Percentiles rank a stretch among this genome's conserved stretches.
Evolutionary conservation across 2,888 invertebrate species (phyloP).

Genomic region (Baronia brevicornis): DNA sequence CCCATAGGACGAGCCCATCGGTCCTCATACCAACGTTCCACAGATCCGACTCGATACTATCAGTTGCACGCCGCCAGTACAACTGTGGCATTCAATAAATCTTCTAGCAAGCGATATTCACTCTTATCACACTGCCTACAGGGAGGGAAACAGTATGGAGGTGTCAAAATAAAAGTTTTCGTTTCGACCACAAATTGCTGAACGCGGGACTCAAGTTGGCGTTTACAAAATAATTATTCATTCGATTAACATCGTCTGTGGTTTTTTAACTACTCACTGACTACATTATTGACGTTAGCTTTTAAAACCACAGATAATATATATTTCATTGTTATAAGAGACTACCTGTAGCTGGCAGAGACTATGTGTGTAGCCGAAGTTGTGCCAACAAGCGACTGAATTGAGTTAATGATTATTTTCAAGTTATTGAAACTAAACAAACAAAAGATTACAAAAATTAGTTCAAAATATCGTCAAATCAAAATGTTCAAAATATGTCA

Average conservation of each 20-base stretch:
- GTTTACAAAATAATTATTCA: slow-evolving; percentile 26
- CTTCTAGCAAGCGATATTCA: slow-evolving; percentile 15
- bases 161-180: slow-evolving; percentile 19
- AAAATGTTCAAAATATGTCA: too few species aligned
- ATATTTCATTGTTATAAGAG: slow-evolving; percentile 4
- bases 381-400: background rate
- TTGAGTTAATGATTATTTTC: background rate
- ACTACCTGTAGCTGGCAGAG: background rate
- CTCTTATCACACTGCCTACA: slow-evolving; percentile 10
- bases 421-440: too few species aligned
- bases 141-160: slow-evolving; percentile 12
- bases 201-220: slow-evolving; percentile 17
- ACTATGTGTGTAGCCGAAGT: background rate
- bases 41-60: slow-evolving; percentile 27
- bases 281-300: slow-evolving; percentile 2
- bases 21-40: slow-evolving; percentile 23
- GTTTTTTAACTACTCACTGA: slow-evolving; percentile 10
- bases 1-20: slow-evolving; percentile 27
- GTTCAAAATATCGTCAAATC: too few species aligned
- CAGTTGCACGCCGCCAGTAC: slow-evolving; percentile 26
- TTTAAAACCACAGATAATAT: background rate
- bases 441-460: too few species aligned
- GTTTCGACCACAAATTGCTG: slow-evolving; percentile 19
- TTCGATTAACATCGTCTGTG: slow-evolving; percentile 20
- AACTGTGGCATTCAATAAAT: slow-evolving; percentile 10